phyloP scores from a whole-genome alignment of 1,140 invertebrate species.

The Dendrolimus kikuchii region DNA sequence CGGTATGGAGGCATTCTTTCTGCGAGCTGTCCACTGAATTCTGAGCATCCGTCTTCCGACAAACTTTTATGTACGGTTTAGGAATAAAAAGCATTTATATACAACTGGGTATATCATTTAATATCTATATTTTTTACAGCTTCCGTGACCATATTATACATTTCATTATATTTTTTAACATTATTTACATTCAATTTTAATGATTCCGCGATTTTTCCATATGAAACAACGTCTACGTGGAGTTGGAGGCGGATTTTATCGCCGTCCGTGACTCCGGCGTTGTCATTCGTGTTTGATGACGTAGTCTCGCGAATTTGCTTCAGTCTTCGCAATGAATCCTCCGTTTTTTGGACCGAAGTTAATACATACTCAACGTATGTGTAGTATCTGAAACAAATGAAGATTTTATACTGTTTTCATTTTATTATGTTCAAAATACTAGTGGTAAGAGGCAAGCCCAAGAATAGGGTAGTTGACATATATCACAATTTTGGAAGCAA shows the following conservation, averaged over 20 bases:
- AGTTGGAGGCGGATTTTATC: conserved; percentile 95
- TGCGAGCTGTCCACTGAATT: no score
- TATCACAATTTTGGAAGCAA: no score
- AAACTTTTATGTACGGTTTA: no score
- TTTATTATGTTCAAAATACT: no score
- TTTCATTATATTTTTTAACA: conserved; percentile 52
- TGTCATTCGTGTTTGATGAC: conserved; percentile 59
- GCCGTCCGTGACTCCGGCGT: conserved; percentile 80
- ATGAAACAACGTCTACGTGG: conserved; percentile 85
- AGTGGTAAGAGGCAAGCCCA: no score
- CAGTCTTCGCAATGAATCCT: conserved; percentile 90
- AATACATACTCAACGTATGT: conserved; percentile 88
- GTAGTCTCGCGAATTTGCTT: conserved; percentile 87
- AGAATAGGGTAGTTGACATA: no score
- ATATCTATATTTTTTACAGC: conserved; percentile 69
- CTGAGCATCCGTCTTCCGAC: no score
- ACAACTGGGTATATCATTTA: conserved; percentile 67
- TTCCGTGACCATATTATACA: conserved; percentile 52
- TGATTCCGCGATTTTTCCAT: conserved; percentile 43
- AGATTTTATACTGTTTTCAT: not conserved
- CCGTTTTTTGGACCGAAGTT: conserved; percentile 94
- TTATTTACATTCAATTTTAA: conserved; percentile 45
- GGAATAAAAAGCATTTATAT: conserved; percentile 31
- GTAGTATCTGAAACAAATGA: conserved; percentile 79
- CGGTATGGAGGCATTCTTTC: no score